Evolutionary conservation across 2,113 vertebrate species (phyloP).

Genomic region (Anhinga anhinga): DNA sequence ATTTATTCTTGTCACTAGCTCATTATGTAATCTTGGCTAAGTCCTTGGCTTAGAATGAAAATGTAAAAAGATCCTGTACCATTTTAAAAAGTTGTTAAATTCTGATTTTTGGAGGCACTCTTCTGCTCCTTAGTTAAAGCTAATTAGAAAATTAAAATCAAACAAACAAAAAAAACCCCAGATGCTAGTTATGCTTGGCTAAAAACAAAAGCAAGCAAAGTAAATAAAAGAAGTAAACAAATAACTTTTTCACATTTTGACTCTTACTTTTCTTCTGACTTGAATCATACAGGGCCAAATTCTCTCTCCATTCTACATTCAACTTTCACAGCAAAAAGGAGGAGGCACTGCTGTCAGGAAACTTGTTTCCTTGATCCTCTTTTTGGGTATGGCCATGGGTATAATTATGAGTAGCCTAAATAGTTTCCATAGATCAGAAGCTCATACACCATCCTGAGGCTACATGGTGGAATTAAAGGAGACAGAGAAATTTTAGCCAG

Average conservation of each 20-base stretch:
- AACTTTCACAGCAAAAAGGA: neutral
- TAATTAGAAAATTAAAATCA: neutral
- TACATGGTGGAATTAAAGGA: neutral
- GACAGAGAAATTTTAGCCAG: neutral
- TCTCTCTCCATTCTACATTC: neutral
- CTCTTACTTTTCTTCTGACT: neutral
- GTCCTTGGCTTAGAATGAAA: neutral
- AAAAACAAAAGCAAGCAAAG: neutral
- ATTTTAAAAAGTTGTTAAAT: neutral
- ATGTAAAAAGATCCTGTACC: neutral
- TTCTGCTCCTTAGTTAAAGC: neutral
- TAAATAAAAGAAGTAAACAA: neutral
- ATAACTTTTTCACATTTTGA: neutral
- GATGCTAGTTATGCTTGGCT: neutral
- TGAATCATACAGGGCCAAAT: neutral
- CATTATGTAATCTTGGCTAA: neutral
- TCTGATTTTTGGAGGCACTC: neutral
- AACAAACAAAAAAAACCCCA: neutral
- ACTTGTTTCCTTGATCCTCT: neutral
- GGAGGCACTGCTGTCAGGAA: neutral
- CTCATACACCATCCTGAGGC: neutral
- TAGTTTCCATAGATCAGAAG: neutral
- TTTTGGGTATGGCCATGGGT: neutral
- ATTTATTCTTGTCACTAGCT: neutral
- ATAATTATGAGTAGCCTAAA: neutral